Percentiles rank a stretch among this genome's conserved stretches.
Evolutionary conservation across 1,140 invertebrate genomes (phyloP).

Genomic region (Aradophagus sp.): DNA sequence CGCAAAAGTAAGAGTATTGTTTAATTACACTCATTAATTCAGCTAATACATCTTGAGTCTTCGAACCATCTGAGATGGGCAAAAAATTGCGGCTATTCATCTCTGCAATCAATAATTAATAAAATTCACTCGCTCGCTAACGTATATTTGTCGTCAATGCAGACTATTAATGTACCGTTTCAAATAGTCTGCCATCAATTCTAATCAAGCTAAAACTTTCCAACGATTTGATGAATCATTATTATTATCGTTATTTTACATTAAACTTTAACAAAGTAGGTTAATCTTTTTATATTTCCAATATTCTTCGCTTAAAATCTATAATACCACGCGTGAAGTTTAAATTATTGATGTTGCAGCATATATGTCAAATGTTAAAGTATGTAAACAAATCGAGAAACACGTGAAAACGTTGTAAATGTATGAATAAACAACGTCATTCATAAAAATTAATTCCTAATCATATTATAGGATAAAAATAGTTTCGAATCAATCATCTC

Average conservation of each 20-base stretch:
- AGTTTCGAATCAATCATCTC: no score
- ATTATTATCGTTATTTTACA: conserved; percentile 1
- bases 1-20: no score
- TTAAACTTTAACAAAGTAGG: conserved; percentile 1
- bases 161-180: conserved; percentile 20
- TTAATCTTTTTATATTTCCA: conserved; percentile 1
- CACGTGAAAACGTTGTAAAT: no score
- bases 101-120: conserved; percentile 23
- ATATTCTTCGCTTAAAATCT: no score
- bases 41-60: not conserved
- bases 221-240: not conserved
- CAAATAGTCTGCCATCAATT: conserved; percentile 15
- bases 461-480: no score
- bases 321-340: no score
- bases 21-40: no score
- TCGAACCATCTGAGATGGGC: not conserved
- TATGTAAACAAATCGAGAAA: no score
- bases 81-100: conserved; percentile 7
- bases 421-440: no score
- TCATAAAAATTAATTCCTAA: no score
- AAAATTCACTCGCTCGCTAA: conserved; percentile 7
- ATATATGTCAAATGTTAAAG: no score
- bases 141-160: conserved; percentile 11
- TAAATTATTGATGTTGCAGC: no score
- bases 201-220: conserved; percentile 7